Conservation (phyloP, 2,888 invertebrate species). For the Amphipoea lucens region DNA sequence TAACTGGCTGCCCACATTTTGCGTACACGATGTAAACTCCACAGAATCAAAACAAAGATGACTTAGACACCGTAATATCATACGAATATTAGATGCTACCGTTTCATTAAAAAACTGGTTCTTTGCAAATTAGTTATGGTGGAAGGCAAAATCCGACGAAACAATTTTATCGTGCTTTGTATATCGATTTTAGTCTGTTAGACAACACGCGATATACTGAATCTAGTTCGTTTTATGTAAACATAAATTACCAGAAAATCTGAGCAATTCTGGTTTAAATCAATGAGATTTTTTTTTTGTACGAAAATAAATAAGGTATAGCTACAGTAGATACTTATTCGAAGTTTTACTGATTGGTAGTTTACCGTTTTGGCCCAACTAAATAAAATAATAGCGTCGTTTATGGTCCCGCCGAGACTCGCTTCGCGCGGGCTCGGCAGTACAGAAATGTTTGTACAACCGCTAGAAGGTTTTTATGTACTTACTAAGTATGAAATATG, state of each 20-base stretch:
- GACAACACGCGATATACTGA: slow-evolving; percentile 21
- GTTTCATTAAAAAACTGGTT: slow-evolving; percentile 21
- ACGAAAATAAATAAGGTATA: background rate
- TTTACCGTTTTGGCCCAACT: background rate
- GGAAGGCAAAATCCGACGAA: slow-evolving; percentile 15
- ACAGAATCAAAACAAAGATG: slow-evolving; percentile 11
- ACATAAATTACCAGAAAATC: slow-evolving; percentile 11
- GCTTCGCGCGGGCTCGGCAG: background rate
- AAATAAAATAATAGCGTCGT: slow-evolving; percentile 21
- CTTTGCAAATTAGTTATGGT: slow-evolving; percentile 7
- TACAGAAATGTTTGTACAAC: slow-evolving; percentile 22
- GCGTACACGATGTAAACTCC: background rate
- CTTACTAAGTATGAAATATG: background rate
- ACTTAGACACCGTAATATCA: background rate
- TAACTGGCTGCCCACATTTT: background rate
- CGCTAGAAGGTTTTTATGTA: background rate
- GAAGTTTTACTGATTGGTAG: background rate
- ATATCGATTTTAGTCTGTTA: slow-evolving; percentile 21
- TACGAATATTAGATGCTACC: slow-evolving; percentile 2
- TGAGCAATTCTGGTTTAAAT: background rate
- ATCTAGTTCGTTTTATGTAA: slow-evolving; percentile 13
- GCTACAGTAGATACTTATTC: background rate
- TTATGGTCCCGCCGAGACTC: slow-evolving; percentile 3
- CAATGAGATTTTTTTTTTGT: background rate
- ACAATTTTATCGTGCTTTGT: slow-evolving; percentile 19